Percentiles rank a stretch among this genome's conserved stretches.
These are phyloP conservation scores for Clangula hyemalis DNA, from an alignment of 2,797 vertebrate genomes.

Conservation along the genomic window DNA sequence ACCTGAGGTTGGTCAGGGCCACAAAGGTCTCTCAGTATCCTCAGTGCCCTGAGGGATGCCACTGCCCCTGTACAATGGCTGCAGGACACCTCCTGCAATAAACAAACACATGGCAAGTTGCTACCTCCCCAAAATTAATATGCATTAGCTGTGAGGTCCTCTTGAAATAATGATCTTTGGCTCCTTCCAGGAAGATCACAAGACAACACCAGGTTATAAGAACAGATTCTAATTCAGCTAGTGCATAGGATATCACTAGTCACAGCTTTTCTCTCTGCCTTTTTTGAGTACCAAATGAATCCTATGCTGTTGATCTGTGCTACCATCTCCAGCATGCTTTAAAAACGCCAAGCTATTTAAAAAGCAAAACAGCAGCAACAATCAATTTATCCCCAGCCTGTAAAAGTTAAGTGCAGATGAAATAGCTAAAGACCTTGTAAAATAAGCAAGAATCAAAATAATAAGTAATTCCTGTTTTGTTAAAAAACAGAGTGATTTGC, in stretches of 20 bases:
- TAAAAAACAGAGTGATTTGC: slow-evolving; percentile 38
- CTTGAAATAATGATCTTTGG: neutral
- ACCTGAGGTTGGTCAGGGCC: neutral
- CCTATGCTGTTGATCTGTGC: neutral
- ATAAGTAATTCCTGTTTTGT: slow-evolving; percentile 59
- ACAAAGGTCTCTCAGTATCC: neutral
- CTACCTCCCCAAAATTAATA: neutral
- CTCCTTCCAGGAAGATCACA: neutral
- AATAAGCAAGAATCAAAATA: slow-evolving; percentile 60
- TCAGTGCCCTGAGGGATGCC: neutral
- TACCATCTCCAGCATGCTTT: neutral
- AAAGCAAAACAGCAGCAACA: slow-evolving; percentile 19
- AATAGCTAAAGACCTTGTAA: slow-evolving; percentile 57
- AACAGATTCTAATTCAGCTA: neutral
- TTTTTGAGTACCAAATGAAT: slow-evolving; percentile 5
- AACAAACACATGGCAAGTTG: neutral
- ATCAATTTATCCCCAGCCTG: slow-evolving; percentile 35
- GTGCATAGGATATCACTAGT: neutral
- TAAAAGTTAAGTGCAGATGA: slow-evolving; percentile 58
- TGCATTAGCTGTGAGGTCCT: neutral
- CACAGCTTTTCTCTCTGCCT: neutral
- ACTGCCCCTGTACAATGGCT: neutral
- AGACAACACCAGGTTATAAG: neutral
- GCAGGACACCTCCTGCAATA: neutral
- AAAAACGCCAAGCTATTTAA: slow-evolving; percentile 31